A percentile compares a stretch with the other conserved stretches of the same genome.
phyloP scores from a whole-genome alignment of 2,888 invertebrate genomes.

The Norana najaformis region DNA sequence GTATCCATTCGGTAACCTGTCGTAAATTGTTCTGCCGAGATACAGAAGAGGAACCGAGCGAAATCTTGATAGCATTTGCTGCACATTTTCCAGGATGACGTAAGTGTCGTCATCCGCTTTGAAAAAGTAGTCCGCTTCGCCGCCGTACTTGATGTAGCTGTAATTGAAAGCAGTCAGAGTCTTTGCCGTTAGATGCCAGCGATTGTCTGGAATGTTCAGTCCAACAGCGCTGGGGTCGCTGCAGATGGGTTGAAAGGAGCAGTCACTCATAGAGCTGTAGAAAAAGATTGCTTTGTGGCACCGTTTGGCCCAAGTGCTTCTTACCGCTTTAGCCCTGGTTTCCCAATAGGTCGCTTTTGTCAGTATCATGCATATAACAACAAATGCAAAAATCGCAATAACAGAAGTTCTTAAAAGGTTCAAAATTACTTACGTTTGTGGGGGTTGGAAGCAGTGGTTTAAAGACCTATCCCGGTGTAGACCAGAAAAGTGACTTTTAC shows the following conservation, averaged over 20 bases:
- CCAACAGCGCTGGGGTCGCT: neutral
- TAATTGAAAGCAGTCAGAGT: neutral
- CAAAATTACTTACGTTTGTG: too few species aligned
- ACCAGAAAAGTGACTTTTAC: too few species aligned
- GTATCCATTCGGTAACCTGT: neutral
- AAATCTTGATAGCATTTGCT: neutral
- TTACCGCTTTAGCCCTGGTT: neutral
- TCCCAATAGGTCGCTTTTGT: neutral
- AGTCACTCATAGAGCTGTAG: neutral
- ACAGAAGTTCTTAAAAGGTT: too few species aligned
- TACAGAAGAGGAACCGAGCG: neutral
- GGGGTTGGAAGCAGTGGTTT: too few species aligned
- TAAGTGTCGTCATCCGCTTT: constrained; percentile 96
- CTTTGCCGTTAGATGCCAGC: constrained; percentile 8
- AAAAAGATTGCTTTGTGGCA: neutral
- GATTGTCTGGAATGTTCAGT: neutral
- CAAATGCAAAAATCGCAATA: too few species aligned
- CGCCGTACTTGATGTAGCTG: neutral
- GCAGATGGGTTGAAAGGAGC: neutral
- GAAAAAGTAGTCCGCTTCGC: constrained; percentile 30
- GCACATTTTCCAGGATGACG: constrained; percentile 89
- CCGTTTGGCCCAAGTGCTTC: neutral
- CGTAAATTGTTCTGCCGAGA: neutral
- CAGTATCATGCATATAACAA: constrained; percentile 22
- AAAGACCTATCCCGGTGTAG: too few species aligned